Percentiles rank a stretch among this genome's conserved stretches.
Evolutionary conservation across 2,113 vertebrate species (phyloP).

Genomic region (Irena cyanogastra): DNA sequence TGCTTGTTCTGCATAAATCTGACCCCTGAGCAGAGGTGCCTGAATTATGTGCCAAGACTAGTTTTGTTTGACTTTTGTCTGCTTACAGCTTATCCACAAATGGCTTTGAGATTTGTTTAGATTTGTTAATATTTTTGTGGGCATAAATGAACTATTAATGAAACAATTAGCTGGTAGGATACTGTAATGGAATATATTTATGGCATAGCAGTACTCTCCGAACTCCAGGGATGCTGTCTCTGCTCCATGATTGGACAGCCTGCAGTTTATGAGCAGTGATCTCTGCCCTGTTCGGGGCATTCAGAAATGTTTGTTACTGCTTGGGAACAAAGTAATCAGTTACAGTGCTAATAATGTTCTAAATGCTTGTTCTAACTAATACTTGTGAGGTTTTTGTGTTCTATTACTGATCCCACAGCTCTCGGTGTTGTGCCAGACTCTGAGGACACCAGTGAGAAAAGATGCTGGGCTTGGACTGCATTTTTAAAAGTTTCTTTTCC

Average conservation of each 20-base stretch:
- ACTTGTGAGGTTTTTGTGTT: not conserved
- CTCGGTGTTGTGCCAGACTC: not conserved
- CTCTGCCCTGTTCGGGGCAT: not conserved
- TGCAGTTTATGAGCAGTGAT: not conserved
- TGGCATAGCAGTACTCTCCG: not conserved
- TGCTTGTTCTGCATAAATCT: fast-evolving
- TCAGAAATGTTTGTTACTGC: not conserved
- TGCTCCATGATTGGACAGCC: not conserved
- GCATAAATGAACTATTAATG: not conserved
- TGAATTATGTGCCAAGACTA: not conserved
- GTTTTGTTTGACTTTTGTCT: not conserved
- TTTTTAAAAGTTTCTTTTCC: not conserved
- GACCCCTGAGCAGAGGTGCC: not conserved
- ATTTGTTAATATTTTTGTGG: not conserved
- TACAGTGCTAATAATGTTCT: not conserved
- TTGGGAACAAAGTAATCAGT: not conserved
- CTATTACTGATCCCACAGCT: not conserved
- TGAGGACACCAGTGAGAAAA: not conserved
- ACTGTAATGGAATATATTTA: not conserved
- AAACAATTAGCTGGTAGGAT: not conserved
- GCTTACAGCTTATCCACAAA: not conserved
- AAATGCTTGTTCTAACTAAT: not conserved
- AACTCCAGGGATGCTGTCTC: not conserved
- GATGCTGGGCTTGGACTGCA: not conserved
- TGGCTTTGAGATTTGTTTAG: not conserved